Percentiles rank a stretch among this genome's conserved stretches.
These are phyloP conservation scores for Trichogramma pretiosum DNA, from an alignment of 1,140 invertebrate species.

Conservation along the genomic window DNA sequence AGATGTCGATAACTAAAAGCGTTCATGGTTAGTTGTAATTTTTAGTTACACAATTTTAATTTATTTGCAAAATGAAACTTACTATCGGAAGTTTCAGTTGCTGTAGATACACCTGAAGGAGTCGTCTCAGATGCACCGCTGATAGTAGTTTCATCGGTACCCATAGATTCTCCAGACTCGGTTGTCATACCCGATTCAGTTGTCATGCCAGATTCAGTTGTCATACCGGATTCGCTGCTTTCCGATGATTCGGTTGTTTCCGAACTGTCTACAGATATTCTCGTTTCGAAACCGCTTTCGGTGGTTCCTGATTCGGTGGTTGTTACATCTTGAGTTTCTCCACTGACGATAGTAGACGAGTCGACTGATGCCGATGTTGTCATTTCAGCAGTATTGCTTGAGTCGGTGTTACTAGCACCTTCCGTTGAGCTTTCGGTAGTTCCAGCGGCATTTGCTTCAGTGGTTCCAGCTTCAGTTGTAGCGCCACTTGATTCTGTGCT, in stretches of 20 bases:
- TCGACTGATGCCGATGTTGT: no score
- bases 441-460: conserved; percentile 15
- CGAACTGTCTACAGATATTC: not conserved
- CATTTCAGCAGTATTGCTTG: not conserved
- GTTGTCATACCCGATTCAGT: conserved; percentile 23
- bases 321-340: not conserved
- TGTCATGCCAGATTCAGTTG: conserved; percentile 14
- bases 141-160: conserved; percentile 15
- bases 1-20: conserved; percentile 30
- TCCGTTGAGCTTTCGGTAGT: conserved; percentile 17
- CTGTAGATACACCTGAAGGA: conserved; percentile 13
- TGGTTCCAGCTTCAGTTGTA: conserved; percentile 12
- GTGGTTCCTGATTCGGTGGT: not conserved
- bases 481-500: not conserved
- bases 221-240: conserved; percentile 16
- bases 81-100: conserved; percentile 28
- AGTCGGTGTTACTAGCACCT: conserved; percentile 11
- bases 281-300: not conserved
- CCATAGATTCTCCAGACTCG: conserved; percentile 14
- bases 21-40: no score
- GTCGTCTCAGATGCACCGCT: conserved; percentile 16
- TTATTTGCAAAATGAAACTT: no score
- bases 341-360: no score
- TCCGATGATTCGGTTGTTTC: conserved; percentile 10
- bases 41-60: no score